Evolutionary conservation across 2,797 vertebrate species (phyloP), one percentile per base, ranked within the genome.

Genomic region (Neomorphus geoffroyi): DNA sequence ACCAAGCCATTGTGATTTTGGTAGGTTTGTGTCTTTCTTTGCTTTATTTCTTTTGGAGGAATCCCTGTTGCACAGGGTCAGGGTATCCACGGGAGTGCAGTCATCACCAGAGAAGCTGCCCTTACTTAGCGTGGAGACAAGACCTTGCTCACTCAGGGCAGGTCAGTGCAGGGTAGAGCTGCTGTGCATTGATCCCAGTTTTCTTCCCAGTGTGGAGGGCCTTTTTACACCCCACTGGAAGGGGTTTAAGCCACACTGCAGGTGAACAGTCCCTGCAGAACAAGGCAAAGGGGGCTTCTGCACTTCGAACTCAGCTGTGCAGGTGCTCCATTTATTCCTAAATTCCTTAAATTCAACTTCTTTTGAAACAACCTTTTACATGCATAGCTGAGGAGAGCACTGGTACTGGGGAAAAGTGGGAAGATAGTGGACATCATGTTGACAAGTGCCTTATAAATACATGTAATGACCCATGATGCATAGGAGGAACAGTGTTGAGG

Each of bases 251-350:
- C 14, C 17, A 1, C 2, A 2, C 46, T 43, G 43, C 50, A 69
- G 53, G 43, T 19, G 17, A 39, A 22, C 0, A 0, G 18, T 43
- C 0, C 0, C 22, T 15, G 23, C 5, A 54, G 45, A 45, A 81
- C 16, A 26, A 93, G 45, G 66, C 45, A 73, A 74, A 84, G 7
- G 13, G 17, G 21, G 5, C 24, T 81, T 69, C 60, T 78, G 48
- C 60, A 16, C 64, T 32, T 37, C 51, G 53, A 64, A 46, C 32
- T 85, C 64, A 32, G 13, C 61, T 86, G 56, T 11, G 8, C 61
- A 65, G 41, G 27, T 74, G 18, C 4, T 71, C 32, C n/a, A 1
- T 64, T 92, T 82, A n/a, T 64, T 91, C 51, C 41, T 56, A 39
- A 77, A 77, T 35, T 56, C 9, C 26, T 86, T 50, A 51, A 41